Evolutionary conservation across 1,140 invertebrate genomes (phyloP), one percentile per base, ranked within the genome.

Genomic region (Teleopsis dalmanni): DNA sequence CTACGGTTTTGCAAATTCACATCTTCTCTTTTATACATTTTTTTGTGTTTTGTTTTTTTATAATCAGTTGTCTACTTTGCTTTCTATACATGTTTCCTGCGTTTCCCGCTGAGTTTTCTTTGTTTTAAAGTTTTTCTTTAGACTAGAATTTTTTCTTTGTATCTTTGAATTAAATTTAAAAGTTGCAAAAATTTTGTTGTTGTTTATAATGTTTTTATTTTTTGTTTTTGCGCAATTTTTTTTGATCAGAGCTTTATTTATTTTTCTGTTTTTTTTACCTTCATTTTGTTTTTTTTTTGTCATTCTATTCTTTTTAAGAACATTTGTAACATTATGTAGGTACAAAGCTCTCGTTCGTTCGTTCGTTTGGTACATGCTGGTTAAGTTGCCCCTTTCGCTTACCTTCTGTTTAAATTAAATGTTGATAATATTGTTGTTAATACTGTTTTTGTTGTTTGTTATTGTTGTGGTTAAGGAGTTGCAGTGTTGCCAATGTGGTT

Each of bases 251-350:
- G 19, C 11, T 36, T 36, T 33, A 21, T 31, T 44, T 6, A 10
- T 18, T 9, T 13, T 33, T 44, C 27, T 44, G 31, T 13, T 22
- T 23, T 19, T 22, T 40, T 5, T 40, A 22, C 23, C 34, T 5
- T n/a, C 11, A 18, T 16, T 29, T 29, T 10, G 21, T 18, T 41
- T 16, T 29, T 2, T 14, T 35, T 16, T 42, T n/a, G n/a, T n/a
- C n/a, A n/a, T n/a, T n/a, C n/a, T n/a, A n/a, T n/a, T n/a, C n/a
- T n/a, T n/a, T n/a, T n/a, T n/a, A n/a, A n/a, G n/a, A n/a, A n/a
- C 44, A 35, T 36, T 46, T 46, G 44, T 35, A 27, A 46, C 44
- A 46, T 46, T 46, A 46, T 46, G 44, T 46, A 46, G 22, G 10
- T 35, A 46, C 44, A 46, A 46, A 46, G 25, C 44, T 46, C 23